Conservation (phyloP, 64 coral and sea anemone genomes). For the Pocillopora verrucosa region DNA sequence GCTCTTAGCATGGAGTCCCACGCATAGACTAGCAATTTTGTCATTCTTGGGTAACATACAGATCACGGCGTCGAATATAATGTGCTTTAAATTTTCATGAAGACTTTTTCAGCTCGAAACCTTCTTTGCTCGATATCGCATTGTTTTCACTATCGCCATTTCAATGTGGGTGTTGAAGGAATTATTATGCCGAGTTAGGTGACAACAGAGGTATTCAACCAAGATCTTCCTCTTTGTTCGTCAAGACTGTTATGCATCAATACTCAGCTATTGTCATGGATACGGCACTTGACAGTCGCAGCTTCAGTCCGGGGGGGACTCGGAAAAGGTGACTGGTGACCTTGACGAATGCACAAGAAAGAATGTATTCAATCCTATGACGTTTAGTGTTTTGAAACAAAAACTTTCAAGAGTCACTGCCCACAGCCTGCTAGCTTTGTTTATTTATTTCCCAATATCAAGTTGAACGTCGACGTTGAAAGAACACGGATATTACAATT, state of each 20-base stretch:
- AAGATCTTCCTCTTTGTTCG: slow-evolving; percentile 8
- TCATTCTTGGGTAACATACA: not conserved
- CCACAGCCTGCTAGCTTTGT: no score
- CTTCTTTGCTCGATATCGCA: no score
- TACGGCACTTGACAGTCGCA: not conserved
- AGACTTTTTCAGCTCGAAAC: no score
- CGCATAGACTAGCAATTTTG: not conserved
- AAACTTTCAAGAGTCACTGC: no score
- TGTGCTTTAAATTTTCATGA: no score
- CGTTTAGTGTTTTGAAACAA: no score
- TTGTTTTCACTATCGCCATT: no score
- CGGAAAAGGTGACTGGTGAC: not conserved
- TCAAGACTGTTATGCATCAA: not conserved
- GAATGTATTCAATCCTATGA: not conserved
- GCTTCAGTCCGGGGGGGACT: not conserved
- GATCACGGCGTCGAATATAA: no score
- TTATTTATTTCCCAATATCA: not conserved
- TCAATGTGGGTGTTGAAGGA: not conserved
- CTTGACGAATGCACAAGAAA: not conserved
- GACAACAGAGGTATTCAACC: slow-evolving; percentile 32
- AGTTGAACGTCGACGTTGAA: no score
- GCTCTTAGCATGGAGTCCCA: not conserved
- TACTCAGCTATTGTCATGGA: slow-evolving; percentile 29
- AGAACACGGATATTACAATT: not conserved
- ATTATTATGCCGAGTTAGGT: not conserved